Evolutionary conservation across 1,140 invertebrate species (phyloP), one percentile per base, ranked within the genome.

Genomic region (Linepithema humile): DNA sequence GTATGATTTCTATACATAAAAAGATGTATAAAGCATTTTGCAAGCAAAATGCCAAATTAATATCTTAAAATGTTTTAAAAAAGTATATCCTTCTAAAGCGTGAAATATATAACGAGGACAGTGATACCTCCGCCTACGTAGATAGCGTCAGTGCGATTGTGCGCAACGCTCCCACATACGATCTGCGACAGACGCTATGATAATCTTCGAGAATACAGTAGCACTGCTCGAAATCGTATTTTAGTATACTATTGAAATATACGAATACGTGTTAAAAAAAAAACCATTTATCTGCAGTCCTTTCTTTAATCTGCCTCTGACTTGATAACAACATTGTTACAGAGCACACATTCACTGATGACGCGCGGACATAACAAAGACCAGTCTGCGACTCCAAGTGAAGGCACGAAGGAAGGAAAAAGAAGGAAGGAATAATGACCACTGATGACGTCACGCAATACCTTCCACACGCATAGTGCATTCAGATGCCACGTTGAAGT

Each of bases 361-460:
- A 35, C n/a, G 0, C 20, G 10, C n/a, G n/a, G n/a, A n/a, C n/a
- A n/a, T n/a, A n/a, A n/a, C n/a, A n/a, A n/a, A n/a, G n/a, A n/a
- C n/a, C n/a, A n/a, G n/a, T n/a, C n/a, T n/a, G n/a, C n/a, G 20
- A 38, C 0, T 23, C 6, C 17, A 0, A 60, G 17, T n/a, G n/a
- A n/a, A n/a, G n/a, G 43, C 35, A 23, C 32, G 32, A 72, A 38
- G 20, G 2, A 23, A 29, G 10, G 26, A 60, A 17, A 60, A 26
- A 35, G 73, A 23, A 65, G 17, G 35, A 2, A 4, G 20, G n/a
- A 35, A 3, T 64, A 59, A n/a, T 23, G 26, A 15, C 12, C 1
- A 15, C 23, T 75, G 10, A 26, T 75, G 73, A 77, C 40, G 73
- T 77, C 73, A 77, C 53, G 9, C 7, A 9, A 10, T 50, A 9